Evolutionary conservation across 2,113 vertebrate genomes (phyloP).

Genomic region (Oreochromis spilurus): DNA sequence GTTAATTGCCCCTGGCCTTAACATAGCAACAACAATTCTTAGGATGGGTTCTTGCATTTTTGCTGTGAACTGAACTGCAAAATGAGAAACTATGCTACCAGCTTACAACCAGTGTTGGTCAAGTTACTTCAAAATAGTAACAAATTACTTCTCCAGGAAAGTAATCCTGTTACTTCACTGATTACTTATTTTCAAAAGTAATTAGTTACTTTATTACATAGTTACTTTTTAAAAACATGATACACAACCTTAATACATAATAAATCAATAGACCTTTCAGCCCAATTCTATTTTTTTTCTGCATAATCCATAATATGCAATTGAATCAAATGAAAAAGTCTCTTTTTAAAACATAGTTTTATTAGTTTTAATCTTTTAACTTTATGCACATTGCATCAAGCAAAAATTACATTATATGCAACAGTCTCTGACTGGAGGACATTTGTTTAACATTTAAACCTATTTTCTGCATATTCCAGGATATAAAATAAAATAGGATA

Average conservation of each 20-base stretch:
- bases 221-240: background rate
- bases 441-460: background rate
- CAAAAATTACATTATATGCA: fast-evolving
- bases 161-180: fast-evolving
- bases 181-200: background rate
- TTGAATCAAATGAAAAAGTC: background rate
- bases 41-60: background rate
- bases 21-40: background rate
- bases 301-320: background rate
- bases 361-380: background rate
- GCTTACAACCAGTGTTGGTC: background rate
- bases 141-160: background rate
- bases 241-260: too few species aligned
- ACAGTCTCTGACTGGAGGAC: background rate
- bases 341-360: background rate
- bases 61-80: background rate
- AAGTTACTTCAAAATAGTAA: background rate
- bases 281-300: too few species aligned
- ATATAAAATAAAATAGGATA: background rate
- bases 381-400: background rate
- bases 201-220: background rate
- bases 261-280: too few species aligned
- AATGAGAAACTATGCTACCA: background rate
- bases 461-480: background rate
- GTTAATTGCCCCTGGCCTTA: background rate